Conservation (phyloP, 1,140 invertebrate genomes). For the Cataglyphis hispanica region DNA sequence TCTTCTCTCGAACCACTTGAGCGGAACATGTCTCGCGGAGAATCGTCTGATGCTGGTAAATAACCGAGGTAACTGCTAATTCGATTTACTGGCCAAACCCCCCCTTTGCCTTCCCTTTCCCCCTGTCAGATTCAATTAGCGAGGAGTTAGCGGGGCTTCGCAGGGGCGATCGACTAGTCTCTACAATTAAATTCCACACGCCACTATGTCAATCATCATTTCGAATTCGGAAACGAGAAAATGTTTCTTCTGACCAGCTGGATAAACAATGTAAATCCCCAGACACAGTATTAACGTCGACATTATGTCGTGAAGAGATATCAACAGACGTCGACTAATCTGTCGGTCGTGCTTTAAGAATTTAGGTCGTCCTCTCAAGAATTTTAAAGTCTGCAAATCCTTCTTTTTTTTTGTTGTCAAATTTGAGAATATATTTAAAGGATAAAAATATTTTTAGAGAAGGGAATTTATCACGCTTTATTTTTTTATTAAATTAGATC, state of each 20-base stretch:
- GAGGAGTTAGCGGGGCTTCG: constrained; percentile 67
- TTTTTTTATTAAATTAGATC: background rate
- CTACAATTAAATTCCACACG: constrained; percentile 70
- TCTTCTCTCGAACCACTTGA: constrained; percentile 49
- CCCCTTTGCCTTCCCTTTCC: background rate
- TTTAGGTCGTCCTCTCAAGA: background rate
- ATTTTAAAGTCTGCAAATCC: background rate
- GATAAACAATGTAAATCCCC: constrained; percentile 43
- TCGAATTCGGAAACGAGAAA: constrained; percentile 28
- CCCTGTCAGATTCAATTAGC: constrained; percentile 74
- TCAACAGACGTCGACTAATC: constrained; percentile 1
- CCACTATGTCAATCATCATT: constrained; percentile 52
- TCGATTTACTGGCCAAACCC: constrained; percentile 67
- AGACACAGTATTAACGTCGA: background rate
- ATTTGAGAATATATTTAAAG: background rate
- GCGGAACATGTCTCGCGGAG: constrained; percentile 59
- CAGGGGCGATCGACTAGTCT: constrained; percentile 64
- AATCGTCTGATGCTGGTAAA: constrained; percentile 72
- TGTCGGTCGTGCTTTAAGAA: too few relatives aligned
- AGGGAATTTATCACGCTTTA: background rate
- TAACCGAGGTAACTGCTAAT: constrained; percentile 74
- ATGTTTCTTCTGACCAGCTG: background rate
- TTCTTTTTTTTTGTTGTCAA: background rate
- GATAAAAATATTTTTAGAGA: background rate
- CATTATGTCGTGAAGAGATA: background rate